Evolutionary conservation across 2,113 vertebrate genomes (phyloP), one percentile per base, ranked within the genome.

Genomic region (Heptranchias perlo): DNA sequence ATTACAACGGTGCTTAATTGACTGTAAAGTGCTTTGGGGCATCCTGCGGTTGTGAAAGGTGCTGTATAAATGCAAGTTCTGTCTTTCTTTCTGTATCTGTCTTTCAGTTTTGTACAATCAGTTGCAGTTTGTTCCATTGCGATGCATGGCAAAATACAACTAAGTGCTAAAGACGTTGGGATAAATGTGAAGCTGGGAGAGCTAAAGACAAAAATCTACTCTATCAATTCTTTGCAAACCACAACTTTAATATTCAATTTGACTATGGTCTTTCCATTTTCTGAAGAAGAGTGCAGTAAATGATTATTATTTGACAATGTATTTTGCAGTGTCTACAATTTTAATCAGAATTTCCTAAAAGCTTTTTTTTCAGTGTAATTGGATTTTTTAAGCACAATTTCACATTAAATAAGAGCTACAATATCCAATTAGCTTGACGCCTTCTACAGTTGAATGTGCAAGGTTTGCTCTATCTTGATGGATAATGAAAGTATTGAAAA

Each of bases 241-340:
- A 93, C n/a, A 93, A 93, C 14, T 93, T 93, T 16, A 82, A 82
- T 39, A 82, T 82, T 21, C n/a, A 93, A 93, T 93, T 93, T 64
- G 16, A 62, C 89, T n/a, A 18, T 35, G 61, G 61, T 93, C 35
- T 93, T 18, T 62, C 25, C 13, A 89, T 31, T 58, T 58, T 61
- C 14, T n/a, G n/a, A 91, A n/a, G 73, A n/a, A 76, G 31, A n/a
- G 87, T 31, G 31, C 31, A 18, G 54, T 61, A n/a, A 91, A 58
- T 58, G 54, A 91, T 91, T 87, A 91, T 91, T 87, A 61, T 58
- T 7, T 61, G 87, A 58, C 25, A 91, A 91, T 61, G 28, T 61
- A 91, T 39, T 91, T 91, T 91, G 87, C 31, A 58, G 52, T 61
- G 13, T 82, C 39, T 82, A 61, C 87, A 91, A 35, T 91, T 61